Percentiles rank a stretch among this genome's conserved stretches.
Evolutionary conservation across 2,888 invertebrate genomes (phyloP).

Genomic region (Antheraea assamensis): DNA sequence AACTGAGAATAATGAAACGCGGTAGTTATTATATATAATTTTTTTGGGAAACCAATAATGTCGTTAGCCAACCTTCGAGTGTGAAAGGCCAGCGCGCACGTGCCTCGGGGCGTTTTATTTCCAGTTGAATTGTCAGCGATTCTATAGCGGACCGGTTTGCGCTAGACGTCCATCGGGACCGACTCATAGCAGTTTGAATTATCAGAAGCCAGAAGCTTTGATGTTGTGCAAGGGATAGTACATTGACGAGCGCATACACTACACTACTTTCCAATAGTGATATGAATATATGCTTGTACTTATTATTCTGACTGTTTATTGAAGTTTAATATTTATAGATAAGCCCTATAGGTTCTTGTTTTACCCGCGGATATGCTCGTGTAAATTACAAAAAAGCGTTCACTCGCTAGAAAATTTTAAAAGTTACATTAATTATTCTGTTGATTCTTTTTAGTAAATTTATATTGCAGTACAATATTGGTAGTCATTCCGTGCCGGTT

Average conservation of each 20-base stretch:
- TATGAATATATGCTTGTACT: neutral
- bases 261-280: neutral
- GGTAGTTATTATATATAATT: constrained; percentile 1
- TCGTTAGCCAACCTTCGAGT: neutral
- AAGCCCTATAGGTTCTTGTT: no score
- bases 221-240: neutral
- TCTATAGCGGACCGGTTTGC: constrained; percentile 10
- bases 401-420: no score
- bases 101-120: neutral
- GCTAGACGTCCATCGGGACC: neutral
- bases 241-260: neutral
- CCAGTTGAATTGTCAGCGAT: neutral
- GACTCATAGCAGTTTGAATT: neutral
- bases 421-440: no score
- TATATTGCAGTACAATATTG: no score
- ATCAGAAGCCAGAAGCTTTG: neutral
- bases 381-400: no score
- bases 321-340: no score
- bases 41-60: neutral
- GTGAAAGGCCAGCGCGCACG: constrained; percentile 1
- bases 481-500: no score
- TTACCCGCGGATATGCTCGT: no score
- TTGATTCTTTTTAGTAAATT: no score
- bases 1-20: neutral
- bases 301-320: neutral